Conservation (phyloP, 1,140 invertebrate species). For the Phthorimaea operculella region DNA sequence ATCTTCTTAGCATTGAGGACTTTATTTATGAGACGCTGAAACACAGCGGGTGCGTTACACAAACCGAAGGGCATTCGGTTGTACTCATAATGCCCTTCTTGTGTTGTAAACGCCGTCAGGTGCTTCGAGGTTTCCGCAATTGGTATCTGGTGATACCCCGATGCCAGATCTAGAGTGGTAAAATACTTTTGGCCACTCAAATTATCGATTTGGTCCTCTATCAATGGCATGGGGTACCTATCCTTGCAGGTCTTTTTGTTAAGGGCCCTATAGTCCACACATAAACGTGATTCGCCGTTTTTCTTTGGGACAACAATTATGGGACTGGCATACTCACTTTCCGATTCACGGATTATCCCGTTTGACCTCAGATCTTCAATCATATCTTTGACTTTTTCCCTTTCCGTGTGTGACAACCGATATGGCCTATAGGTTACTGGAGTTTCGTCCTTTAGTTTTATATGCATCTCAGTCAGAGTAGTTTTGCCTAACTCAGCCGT, state of each 20-base stretch:
- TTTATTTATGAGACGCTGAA: too few species aligned
- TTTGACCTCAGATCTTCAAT: background rate
- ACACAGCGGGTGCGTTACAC: too few species aligned
- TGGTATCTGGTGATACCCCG: too few species aligned
- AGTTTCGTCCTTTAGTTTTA: slow-evolving; percentile 10
- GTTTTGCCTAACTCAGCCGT: slow-evolving; percentile 1
- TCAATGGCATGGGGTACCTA: slow-evolving; percentile 6
- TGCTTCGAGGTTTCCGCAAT: too few species aligned
- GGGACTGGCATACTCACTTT: slow-evolving; percentile 6
- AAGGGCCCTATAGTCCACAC: background rate
- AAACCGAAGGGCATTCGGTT: too few species aligned
- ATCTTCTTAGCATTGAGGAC: too few species aligned
- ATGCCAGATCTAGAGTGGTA: too few species aligned
- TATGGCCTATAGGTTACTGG: background rate
- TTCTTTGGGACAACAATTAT: slow-evolving; percentile 8
- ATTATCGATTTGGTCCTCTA: background rate
- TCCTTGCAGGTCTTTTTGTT: slow-evolving; percentile 2
- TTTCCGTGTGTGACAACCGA: background rate
- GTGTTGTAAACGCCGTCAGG: too few species aligned
- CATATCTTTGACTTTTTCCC: background rate
- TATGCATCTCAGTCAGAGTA: background rate
- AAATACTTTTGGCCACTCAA: too few species aligned
- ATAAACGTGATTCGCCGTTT: background rate
- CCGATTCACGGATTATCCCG: slow-evolving; percentile 3
- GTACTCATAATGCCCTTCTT: too few species aligned